phyloP scores from a whole-genome alignment of 2,888 invertebrate genomes.

The Phyto melanocephala region DNA sequence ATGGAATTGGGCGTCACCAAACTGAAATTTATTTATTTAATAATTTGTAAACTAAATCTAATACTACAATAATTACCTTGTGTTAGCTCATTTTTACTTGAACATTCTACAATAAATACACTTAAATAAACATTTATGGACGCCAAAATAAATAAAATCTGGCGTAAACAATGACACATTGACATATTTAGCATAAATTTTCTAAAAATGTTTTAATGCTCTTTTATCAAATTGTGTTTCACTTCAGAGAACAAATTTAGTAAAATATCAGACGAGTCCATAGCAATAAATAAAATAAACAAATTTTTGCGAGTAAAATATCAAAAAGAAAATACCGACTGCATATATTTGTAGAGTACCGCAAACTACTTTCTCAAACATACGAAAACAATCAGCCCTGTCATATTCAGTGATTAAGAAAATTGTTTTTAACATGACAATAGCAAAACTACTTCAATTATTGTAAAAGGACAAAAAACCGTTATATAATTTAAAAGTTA shows the following conservation, averaged over 20 bases:
- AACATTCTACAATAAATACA: slow-evolving; percentile 49
- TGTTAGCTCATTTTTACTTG: slow-evolving; percentile 32
- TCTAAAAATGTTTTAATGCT: neutral
- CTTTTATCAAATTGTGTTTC: slow-evolving; percentile 2
- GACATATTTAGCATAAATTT: slow-evolving; percentile 10
- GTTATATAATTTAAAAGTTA: no score
- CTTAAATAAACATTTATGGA: slow-evolving; percentile 52
- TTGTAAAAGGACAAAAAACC: no score
- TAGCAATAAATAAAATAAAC: slow-evolving; percentile 32
- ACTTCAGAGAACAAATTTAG: neutral
- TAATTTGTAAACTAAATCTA: neutral
- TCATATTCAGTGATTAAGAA: no score
- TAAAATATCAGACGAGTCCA: slow-evolving; percentile 14
- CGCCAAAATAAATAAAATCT: slow-evolving; percentile 34
- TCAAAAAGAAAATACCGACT: neutral
- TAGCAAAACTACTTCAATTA: no score
- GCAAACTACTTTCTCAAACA: neutral
- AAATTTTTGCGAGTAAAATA: slow-evolving; percentile 13
- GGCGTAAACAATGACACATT: slow-evolving; percentile 30
- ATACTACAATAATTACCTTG: slow-evolving; percentile 26
- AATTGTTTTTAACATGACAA: no score
- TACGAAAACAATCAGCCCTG: neutral
- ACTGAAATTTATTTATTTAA: neutral
- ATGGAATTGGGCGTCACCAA: slow-evolving; percentile 24
- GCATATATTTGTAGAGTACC: neutral